phyloP scores from a whole-genome alignment of 2,888 invertebrate genomes.

The Microctonus aethiopoides region DNA sequence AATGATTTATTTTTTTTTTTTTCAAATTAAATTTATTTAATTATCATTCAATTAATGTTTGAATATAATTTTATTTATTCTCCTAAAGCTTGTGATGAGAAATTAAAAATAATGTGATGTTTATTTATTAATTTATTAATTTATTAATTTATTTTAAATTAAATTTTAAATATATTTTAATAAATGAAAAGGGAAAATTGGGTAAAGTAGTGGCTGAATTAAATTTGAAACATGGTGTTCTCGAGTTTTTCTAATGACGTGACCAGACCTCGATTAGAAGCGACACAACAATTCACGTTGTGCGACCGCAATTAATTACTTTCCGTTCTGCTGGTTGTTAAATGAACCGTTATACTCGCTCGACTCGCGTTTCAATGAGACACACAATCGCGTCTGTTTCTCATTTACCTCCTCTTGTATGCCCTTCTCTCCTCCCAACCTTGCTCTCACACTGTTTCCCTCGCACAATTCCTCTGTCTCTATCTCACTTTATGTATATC shows the following conservation, averaged over 20 bases:
- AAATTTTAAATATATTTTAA: not conserved
- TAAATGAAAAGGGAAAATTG: not conserved
- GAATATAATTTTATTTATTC: not conserved
- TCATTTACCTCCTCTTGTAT: not conserved
- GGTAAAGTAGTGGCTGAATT: not conserved
- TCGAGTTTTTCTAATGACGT: slow-evolving; percentile 9
- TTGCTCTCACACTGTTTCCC: not conserved
- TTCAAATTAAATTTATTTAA: not conserved
- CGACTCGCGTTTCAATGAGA: slow-evolving; percentile 14
- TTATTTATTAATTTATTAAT: not conserved
- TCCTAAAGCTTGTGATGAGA: too few species aligned
- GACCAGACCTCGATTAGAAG: slow-evolving; percentile 4
- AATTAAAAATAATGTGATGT: too few species aligned
- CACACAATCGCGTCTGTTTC: slow-evolving; percentile 1
- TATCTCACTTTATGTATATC: not conserved
- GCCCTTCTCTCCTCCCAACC: not conserved
- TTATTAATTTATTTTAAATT: not conserved
- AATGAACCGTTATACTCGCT: slow-evolving; percentile 16
- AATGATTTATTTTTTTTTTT: not conserved
- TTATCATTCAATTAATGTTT: not conserved
- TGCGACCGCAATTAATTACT: slow-evolving; percentile 33
- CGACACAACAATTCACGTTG: slow-evolving; percentile 8
- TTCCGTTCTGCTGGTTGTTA: slow-evolving; percentile 14
- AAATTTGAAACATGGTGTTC: not conserved
- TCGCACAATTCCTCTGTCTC: too few species aligned